These are phyloP conservation scores for Drosophila hydei DNA, from an alignment of 1,140 invertebrate species.

Conservation along the genomic window DNA sequence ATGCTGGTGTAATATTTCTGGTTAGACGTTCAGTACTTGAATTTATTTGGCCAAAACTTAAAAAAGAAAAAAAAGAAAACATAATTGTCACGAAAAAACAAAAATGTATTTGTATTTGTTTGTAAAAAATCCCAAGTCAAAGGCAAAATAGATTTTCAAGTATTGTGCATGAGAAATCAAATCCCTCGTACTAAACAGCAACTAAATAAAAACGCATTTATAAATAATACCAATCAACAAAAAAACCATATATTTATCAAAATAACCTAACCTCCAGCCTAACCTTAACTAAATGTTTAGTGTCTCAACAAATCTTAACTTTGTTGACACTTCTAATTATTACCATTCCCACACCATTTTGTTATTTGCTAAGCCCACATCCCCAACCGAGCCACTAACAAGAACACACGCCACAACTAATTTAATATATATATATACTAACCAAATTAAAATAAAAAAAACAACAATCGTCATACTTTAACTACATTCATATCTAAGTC, in stretches of 20 bases:
- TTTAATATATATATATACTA: slow-evolving; percentile 23
- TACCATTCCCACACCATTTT: slow-evolving; percentile 31
- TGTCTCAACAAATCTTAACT: slow-evolving; percentile 25
- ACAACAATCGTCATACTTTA: slow-evolving; percentile 3
- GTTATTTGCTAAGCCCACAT: slow-evolving; percentile 36
- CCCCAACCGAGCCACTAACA: slow-evolving; percentile 20
- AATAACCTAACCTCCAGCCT: slow-evolving; percentile 38
- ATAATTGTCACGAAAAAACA: slow-evolving; percentile 27
- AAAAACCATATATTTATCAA: slow-evolving; percentile 27
- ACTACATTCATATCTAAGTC: slow-evolving; percentile 46
- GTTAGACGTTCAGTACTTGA: slow-evolving; percentile 84
- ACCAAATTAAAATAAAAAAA: slow-evolving; percentile 32
- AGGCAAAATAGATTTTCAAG: slow-evolving; percentile 84
- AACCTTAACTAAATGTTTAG: slow-evolving; percentile 24
- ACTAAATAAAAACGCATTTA: slow-evolving; percentile 68
- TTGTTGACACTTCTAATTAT: slow-evolving; percentile 35
- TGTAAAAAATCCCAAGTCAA: slow-evolving; percentile 59
- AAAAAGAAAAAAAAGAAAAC: slow-evolving; percentile 11
- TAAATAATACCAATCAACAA: slow-evolving; percentile 61
- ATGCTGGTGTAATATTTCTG: slow-evolving; percentile 84
- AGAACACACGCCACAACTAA: slow-evolving; percentile 13
- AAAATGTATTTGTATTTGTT: slow-evolving; percentile 52
- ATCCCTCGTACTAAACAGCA: slow-evolving; percentile 78
- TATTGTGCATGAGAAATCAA: slow-evolving; percentile 83
- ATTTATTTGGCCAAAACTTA: slow-evolving; percentile 77